Evolutionary conservation across 2,888 invertebrate species (phyloP).

Genomic region (Amiota communis): DNA sequence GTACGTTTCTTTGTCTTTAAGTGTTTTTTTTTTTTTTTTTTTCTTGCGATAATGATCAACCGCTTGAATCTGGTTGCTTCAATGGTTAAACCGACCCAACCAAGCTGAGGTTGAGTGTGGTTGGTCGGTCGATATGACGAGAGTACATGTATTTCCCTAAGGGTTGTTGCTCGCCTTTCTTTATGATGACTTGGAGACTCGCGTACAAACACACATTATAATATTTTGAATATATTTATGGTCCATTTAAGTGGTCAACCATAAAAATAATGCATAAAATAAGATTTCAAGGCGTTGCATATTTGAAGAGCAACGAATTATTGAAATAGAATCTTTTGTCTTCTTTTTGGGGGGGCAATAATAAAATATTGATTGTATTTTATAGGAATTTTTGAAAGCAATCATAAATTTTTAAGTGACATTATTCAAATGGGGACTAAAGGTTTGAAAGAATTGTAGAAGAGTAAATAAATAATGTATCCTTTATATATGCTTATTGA

Average conservation of each 20-base stretch:
- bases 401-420: too few relatives aligned
- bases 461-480: too few relatives aligned
- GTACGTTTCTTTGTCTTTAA: background rate
- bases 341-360: too few relatives aligned
- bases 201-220: background rate
- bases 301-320: conserved; percentile 1
- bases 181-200: conserved; percentile 3
- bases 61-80: background rate
- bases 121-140: conserved; percentile 1
- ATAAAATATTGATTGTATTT: too few relatives aligned
- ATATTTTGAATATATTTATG: background rate
- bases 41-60: conserved; percentile 17
- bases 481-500: too few relatives aligned
- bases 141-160: background rate
- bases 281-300: background rate
- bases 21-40: conserved; percentile 1
- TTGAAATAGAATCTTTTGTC: background rate
- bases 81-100: conserved; percentile 4
- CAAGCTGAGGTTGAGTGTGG: conserved; percentile 8
- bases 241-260: conserved; percentile 14
- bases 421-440: too few relatives aligned
- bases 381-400: too few relatives aligned
- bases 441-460: too few relatives aligned
- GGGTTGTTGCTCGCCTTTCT: conserved; percentile 12
- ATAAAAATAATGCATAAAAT: conserved; percentile 2